phyloP scores from a whole-genome alignment of 2,797 vertebrate species.

The Garrulus glandarius region DNA sequence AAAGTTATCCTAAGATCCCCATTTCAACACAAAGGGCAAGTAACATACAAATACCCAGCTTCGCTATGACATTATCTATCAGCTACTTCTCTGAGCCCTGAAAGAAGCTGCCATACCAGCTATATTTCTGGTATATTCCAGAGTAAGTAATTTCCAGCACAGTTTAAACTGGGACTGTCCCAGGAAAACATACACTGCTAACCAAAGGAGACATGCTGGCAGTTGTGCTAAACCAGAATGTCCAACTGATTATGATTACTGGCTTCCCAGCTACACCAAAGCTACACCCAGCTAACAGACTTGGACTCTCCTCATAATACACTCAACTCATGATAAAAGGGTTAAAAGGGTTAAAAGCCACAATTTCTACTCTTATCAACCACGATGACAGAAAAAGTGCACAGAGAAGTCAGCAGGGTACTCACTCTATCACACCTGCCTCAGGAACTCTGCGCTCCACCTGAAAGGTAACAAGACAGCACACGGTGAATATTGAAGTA shows the following conservation, averaged over 20 bases:
- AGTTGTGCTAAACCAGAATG: not conserved
- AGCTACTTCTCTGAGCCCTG: not conserved
- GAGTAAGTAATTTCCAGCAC: not conserved
- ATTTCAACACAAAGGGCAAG: not conserved
- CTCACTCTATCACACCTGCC: slow-evolving; percentile 76
- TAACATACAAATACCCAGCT: not conserved
- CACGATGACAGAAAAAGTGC: accelerated
- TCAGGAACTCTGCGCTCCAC: slow-evolving; percentile 66
- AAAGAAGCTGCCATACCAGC: not conserved
- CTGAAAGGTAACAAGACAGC: slow-evolving; percentile 47
- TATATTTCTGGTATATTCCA: not conserved
- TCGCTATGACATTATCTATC: not conserved
- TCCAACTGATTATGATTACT: not conserved
- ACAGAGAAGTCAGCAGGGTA: not conserved
- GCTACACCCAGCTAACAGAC: not conserved
- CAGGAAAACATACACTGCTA: not conserved
- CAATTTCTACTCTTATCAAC: not conserved
- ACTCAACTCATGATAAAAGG: not conserved
- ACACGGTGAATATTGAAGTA: not conserved
- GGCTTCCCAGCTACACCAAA: not conserved
- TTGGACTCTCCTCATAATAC: not conserved
- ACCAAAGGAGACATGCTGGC: not conserved
- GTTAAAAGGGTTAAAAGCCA: not conserved
- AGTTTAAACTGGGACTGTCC: not conserved
- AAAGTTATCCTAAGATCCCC: not conserved